A percentile compares a stretch with the other conserved stretches of the same genome.
These are phyloP conservation scores for Vireo griseus DNA, from an alignment of 2,797 vertebrate genomes.

Conservation along the genomic window DNA sequence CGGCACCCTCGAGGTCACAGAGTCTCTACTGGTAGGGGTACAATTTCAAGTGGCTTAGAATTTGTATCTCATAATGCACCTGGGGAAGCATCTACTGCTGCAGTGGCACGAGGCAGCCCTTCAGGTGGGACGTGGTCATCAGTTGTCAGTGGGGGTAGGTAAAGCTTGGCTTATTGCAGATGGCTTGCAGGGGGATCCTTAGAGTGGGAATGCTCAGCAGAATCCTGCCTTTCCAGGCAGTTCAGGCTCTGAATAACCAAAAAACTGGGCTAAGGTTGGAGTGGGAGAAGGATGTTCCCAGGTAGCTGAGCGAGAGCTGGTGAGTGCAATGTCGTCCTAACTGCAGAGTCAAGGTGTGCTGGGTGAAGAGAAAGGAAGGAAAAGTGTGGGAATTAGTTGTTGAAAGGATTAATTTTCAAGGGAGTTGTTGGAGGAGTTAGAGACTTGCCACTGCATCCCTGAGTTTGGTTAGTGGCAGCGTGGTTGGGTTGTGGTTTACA, in stretches of 20 bases:
- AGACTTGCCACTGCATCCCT: background rate
- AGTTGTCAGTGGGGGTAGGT: slow-evolving; percentile 95
- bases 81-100: slow-evolving; percentile 83
- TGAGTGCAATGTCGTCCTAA: background rate
- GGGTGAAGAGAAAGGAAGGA: background rate
- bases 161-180: slow-evolving; percentile 47
- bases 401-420: background rate
- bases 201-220: slow-evolving; percentile 18
- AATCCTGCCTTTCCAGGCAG: background rate
- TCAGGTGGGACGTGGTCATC: slow-evolving; percentile 97
- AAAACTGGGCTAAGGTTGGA: background rate
- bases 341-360: background rate
- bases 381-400: background rate
- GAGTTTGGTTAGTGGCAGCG: background rate
- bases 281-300: background rate
- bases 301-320: background rate
- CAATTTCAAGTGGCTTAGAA: slow-evolving; percentile 86
- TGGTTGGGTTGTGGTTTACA: background rate
- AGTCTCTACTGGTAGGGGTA: slow-evolving; percentile 87
- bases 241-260: background rate
- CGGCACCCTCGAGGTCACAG: slow-evolving; percentile 93
- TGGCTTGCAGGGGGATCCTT: slow-evolving; percentile 31
- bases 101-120: slow-evolving; percentile 87
- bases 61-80: slow-evolving; percentile 89
- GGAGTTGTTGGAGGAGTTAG: background rate